These are phyloP conservation scores for Ptilodon capucinus DNA, from an alignment of 2,888 invertebrate genomes.

Conservation along the genomic window DNA sequence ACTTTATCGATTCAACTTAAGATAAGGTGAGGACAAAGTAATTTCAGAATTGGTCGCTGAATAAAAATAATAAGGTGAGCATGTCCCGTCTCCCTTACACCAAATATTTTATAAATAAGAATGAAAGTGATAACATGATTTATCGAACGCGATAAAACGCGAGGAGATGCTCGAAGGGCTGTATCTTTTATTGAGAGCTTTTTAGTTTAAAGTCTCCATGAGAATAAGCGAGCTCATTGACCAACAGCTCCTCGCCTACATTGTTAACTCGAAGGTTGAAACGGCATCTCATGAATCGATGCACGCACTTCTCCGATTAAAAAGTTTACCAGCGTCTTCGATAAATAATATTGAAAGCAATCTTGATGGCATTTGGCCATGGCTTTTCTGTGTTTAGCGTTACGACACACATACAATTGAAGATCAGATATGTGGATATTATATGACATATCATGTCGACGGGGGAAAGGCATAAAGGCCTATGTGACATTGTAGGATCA, in stretches of 20 bases:
- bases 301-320: conserved; percentile 47
- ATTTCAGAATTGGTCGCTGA: no score
- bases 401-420: conserved; percentile 58
- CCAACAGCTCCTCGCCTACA: conserved; percentile 5
- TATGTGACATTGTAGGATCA: background rate
- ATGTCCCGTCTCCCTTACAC: no score
- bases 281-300: conserved; percentile 41
- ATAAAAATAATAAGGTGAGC: no score
- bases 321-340: conserved; percentile 49
- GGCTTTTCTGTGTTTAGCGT: conserved; percentile 65
- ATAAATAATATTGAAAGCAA: conserved; percentile 61
- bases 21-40: no score
- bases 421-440: conserved; percentile 43
- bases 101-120: no score
- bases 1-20: no score
- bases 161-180: no score
- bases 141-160: no score
- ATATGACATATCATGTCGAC: conserved; percentile 12
- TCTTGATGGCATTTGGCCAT: conserved; percentile 71
- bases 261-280: conserved; percentile 45
- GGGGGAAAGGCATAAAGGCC: background rate
- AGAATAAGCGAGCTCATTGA: background rate
- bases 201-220: no score
- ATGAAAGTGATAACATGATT: no score
- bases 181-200: no score